Evolutionary conservation across 2,113 vertebrate species (phyloP), one percentile per base, ranked within the genome.

Genomic region (Nothobranchius kuhntae): DNA sequence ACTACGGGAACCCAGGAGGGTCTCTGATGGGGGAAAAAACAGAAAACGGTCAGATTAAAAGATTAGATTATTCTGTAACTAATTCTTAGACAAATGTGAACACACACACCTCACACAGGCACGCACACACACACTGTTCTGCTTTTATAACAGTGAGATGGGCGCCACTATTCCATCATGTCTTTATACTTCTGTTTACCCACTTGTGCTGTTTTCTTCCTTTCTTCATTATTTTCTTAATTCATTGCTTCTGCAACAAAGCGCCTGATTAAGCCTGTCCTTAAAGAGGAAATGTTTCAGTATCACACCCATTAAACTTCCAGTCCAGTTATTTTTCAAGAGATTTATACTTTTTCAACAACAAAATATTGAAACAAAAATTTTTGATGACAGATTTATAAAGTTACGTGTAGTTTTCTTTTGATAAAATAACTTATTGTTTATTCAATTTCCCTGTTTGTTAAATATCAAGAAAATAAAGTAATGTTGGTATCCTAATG

Each of bases 11-110:
- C 77, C 15, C 63, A 84, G 89, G 88, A 89, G 72, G 50, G 65
- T 53, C 46, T 65, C 54, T 78, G 72, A 77, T 66, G 24, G 48
- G 21, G 53, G 67, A 55, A 47, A 53, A 75, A 80, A 69, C 80
- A 93, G 57, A 80, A 91, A 92, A 62, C 95, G 96, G 68, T 77
- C 51, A 53, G 58, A 81, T 82, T 64, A 80, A 64, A 68, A 60
- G 21, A 65, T 81, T 73, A 51, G 11, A 55, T 68, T 64, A 35
- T 81, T 84, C 78, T 75, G 30, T 38, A 40, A 9, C 48, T 69
- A 21, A 30, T 15, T 6, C 44, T 11, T 1, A 26, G n/a, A 53
- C 54, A 44, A 56, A 4, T 30, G 3, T 30, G 2, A 4, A 30
- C 30, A 30, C 30, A 30, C 30, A 21, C 21, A 21, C 21, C 21